Evolutionary conservation across 2,888 invertebrate genomes (phyloP).

Genomic region (Brenthis hecate): DNA sequence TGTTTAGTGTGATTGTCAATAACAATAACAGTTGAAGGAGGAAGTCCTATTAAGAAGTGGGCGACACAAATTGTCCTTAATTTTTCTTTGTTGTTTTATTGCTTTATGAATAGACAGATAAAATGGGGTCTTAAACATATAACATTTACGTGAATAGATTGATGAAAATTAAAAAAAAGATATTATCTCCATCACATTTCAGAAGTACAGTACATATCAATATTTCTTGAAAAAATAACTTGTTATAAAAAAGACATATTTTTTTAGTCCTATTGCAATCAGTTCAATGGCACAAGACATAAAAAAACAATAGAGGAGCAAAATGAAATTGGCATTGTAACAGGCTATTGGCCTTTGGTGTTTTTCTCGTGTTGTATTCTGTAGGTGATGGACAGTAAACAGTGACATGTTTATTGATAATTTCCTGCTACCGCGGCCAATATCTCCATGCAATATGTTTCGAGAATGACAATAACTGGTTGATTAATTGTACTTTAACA

Average conservation of each 20-base stretch:
- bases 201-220: not conserved
- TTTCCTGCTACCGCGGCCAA: slow-evolving; percentile 72
- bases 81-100: slow-evolving; percentile 64
- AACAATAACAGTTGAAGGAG: slow-evolving; percentile 62
- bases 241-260: not conserved
- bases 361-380: slow-evolving; percentile 43
- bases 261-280: not conserved
- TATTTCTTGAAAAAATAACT: not conserved
- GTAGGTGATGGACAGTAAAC: slow-evolving; percentile 53
- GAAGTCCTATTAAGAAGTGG: slow-evolving; percentile 75
- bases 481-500: slow-evolving; percentile 13
- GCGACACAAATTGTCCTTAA: slow-evolving; percentile 73
- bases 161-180: not conserved
- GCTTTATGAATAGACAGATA: slow-evolving; percentile 42
- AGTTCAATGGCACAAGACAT: not conserved
- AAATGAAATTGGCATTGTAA: slow-evolving; percentile 24
- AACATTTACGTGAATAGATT: slow-evolving; percentile 5
- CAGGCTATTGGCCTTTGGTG: slow-evolving; percentile 45
- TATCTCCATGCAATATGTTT: slow-evolving; percentile 70
- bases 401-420: slow-evolving; percentile 70
- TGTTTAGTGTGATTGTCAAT: slow-evolving; percentile 45
- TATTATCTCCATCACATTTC: not conserved
- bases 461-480: slow-evolving; percentile 46
- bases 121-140: slow-evolving; percentile 13
- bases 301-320: slow-evolving; percentile 3